phyloP scores from a whole-genome alignment of 2,113 vertebrate species.

The Cryptomyrus ogoouensis region DNA sequence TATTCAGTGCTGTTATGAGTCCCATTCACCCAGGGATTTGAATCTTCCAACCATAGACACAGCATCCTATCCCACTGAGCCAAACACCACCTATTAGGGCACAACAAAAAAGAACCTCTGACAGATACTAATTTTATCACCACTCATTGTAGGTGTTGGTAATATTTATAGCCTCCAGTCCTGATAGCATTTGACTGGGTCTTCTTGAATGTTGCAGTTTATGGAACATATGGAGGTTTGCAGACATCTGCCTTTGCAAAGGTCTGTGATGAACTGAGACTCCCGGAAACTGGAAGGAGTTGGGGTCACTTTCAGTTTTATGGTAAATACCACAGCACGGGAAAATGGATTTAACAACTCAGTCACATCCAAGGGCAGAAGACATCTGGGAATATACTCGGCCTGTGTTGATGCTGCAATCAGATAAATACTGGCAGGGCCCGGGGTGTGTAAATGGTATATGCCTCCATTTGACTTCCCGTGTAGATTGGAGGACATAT shows the following conservation, averaged over 20 bases:
- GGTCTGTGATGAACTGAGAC: not conserved
- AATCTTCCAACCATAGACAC: not conserved
- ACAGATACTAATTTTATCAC: not conserved
- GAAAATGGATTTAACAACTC: not conserved
- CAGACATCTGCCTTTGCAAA: not conserved
- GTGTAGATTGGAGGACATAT: not conserved
- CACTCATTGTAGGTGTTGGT: not conserved
- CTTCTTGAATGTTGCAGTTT: not conserved
- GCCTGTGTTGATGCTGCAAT: not conserved
- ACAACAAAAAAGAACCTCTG: not conserved
- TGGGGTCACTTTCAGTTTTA: not conserved
- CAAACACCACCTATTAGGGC: not conserved
- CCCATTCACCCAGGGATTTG: not conserved
- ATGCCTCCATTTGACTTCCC: not conserved
- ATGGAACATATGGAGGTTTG: not conserved
- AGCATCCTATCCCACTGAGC: not conserved
- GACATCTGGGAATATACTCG: not conserved
- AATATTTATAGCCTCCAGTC: not conserved
- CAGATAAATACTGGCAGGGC: not conserved
- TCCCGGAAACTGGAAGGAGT: not conserved
- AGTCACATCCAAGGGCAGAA: not conserved
- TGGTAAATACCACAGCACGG: not conserved
- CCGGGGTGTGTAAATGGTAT: not conserved
- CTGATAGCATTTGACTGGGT: not conserved
- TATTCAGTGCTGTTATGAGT: not conserved